Conservation (phyloP, 2,113 vertebrate species). For the Notothenia rossii region DNA sequence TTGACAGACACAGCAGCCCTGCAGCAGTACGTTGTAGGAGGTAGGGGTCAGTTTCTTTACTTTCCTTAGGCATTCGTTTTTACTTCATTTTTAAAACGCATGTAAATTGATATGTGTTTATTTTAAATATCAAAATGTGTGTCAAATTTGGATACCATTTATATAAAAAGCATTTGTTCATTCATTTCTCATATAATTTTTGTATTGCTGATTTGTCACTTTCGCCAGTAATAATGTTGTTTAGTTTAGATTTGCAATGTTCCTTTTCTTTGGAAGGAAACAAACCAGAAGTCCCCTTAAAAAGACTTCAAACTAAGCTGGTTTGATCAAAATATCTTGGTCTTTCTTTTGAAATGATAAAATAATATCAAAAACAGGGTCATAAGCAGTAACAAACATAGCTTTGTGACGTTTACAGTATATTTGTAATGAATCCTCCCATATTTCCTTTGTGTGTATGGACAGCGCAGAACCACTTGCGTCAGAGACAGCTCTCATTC, state of each 20-base stretch:
- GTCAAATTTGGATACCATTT: neutral
- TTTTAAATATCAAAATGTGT: neutral
- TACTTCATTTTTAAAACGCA: neutral
- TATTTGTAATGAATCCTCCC: constrained; percentile 1
- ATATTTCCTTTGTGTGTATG: neutral
- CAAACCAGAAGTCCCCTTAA: neutral
- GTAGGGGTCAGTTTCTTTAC: neutral
- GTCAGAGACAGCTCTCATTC: neutral
- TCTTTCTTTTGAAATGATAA: neutral
- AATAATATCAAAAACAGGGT: neutral
- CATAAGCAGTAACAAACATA: neutral
- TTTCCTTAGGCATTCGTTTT: neutral
- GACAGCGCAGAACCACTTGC: neutral
- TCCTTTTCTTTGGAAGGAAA: neutral
- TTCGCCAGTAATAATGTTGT: neutral
- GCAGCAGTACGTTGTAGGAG: neutral
- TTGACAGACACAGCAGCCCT: neutral
- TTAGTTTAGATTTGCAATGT: neutral
- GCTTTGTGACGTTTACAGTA: neutral
- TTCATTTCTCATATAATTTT: neutral
- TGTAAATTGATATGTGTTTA: neutral
- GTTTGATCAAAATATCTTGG: neutral
- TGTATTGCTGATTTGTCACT: neutral
- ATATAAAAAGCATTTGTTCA: neutral
- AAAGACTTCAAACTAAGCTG: neutral